Base-by-base conservation (phyloP, 1,140 invertebrate genomes). In the Brachionus paranguensis region DNA sequence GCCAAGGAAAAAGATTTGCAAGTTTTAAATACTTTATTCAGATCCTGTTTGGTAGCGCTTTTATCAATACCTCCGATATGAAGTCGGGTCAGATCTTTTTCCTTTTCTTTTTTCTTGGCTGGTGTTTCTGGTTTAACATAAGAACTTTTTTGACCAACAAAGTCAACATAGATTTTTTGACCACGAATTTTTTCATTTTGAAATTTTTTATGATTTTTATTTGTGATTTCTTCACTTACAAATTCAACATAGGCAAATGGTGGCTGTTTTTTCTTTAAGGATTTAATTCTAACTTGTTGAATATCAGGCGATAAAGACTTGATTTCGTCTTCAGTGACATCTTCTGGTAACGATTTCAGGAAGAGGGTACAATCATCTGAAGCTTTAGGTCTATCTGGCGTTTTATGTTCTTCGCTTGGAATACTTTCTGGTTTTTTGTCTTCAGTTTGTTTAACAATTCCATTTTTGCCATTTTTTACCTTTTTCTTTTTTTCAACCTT, bases 311-410 rank as follows among this genome's bases (percentile, higher is more conserved):
- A 96, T 24, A 95, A 89, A 84, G 92, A 88, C 37, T 93, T 92
- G 41, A 97, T 89, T 83, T 94, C 93, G 29, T 93, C 92, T 89
- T 95, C 94, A 3, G 93, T 93, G 8, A 94, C 94, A 84, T 91
- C 91, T 85, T 93, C 93, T 12, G 95, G 94, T 83, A 96, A 90
- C 89, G 96, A 95, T 65, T 95, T 95, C 81, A 97, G 91, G 90
- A 96, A 96, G 20, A 97, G 89, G n/a, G 72, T 85, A 10, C 53
- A 50, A 17, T 55, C 7, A 17, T 83, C 78, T 29, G 12, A 55
- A 5, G 37, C 84, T 47, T 65, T 76, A 1, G 68, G 60, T 20
- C 84, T 78, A 14, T 72, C 45, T 47, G 83, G 37, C 27, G 17
- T 37, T 29, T 83, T 86, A 70, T 85, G 74, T 8, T 83, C 76